Evolutionary conservation across 2,113 vertebrate genomes (phyloP).

Genomic region (Seriola dumerili): DNA sequence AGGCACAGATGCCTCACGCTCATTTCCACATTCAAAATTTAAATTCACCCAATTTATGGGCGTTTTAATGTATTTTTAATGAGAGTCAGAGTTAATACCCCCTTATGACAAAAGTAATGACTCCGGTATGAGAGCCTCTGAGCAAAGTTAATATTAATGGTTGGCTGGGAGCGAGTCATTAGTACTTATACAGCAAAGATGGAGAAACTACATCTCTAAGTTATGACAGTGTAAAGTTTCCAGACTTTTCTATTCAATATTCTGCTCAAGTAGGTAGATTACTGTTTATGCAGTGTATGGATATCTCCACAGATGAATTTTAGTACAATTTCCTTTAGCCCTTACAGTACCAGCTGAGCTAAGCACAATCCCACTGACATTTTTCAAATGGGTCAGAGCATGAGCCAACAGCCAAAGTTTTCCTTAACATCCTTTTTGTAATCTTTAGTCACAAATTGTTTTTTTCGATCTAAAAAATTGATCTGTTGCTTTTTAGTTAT

Average conservation of each 20-base stretch:
- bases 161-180: neutral
- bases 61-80: slow-evolving; percentile 28
- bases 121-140: slow-evolving; percentile 14
- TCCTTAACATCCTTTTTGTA: too few species aligned
- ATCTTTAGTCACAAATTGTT: too few species aligned
- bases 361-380: too few species aligned
- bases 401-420: too few species aligned
- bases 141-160: slow-evolving; percentile 7
- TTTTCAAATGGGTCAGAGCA: too few species aligned
- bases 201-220: neutral
- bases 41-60: neutral
- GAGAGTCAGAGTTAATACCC: slow-evolving; percentile 7
- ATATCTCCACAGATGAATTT: too few species aligned
- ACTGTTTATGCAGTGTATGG: too few species aligned
- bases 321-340: too few species aligned
- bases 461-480: too few species aligned
- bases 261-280: neutral
- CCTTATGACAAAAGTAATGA: slow-evolving; percentile 9
- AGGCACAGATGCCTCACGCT: neutral
- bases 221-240: neutral
- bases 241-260: neutral
- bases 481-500: too few species aligned
- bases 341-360: too few species aligned
- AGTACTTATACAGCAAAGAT: neutral
- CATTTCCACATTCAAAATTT: neutral